Conservation (phyloP, 2,888 invertebrate species). For the Aleiodes testaceus region DNA sequence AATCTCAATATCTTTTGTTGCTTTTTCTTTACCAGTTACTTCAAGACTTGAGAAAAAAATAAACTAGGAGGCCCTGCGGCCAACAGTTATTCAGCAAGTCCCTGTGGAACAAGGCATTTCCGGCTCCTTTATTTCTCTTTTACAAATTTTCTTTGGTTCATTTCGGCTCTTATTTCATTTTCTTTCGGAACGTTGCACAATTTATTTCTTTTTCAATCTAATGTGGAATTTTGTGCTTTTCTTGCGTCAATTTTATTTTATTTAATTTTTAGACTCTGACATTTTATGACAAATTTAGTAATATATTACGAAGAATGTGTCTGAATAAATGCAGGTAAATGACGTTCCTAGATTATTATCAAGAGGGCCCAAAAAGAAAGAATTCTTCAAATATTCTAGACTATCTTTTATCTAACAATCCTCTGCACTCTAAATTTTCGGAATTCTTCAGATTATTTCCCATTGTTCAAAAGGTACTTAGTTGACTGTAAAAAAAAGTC, state of each 20-base stretch:
- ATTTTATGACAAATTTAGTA: not conserved
- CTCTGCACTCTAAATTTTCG: conserved; percentile 4
- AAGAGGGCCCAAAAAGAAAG: conserved; percentile 11
- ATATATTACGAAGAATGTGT: conserved; percentile 1
- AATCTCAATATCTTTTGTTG: conserved; percentile 37
- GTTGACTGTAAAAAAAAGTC: not conserved
- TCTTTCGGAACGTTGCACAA: not conserved
- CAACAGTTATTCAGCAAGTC: conserved; percentile 31
- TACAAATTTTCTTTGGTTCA: conserved; percentile 1
- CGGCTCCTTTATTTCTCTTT: conserved; percentile 22
- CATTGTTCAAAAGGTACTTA: not conserved
- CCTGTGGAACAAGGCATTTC: conserved; percentile 25
- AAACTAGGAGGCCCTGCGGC: conserved; percentile 25
- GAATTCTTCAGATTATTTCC: not conserved
- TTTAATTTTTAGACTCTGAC: conserved; percentile 16
- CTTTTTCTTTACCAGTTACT: conserved; percentile 29
- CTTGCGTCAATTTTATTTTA: not conserved
- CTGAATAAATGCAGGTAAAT: conserved; percentile 3
- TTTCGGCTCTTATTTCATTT: conserved; percentile 27
- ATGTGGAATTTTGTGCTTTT: conserved; percentile 16
- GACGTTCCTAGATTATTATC: conserved; percentile 9
- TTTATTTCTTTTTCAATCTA: conserved; percentile 2
- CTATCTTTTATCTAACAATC: not conserved
- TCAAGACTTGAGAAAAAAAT: conserved; percentile 31
- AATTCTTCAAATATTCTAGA: not conserved